phyloP scores from a whole-genome alignment of 2,113 vertebrate species.

The Haemorhous mexicanus region DNA sequence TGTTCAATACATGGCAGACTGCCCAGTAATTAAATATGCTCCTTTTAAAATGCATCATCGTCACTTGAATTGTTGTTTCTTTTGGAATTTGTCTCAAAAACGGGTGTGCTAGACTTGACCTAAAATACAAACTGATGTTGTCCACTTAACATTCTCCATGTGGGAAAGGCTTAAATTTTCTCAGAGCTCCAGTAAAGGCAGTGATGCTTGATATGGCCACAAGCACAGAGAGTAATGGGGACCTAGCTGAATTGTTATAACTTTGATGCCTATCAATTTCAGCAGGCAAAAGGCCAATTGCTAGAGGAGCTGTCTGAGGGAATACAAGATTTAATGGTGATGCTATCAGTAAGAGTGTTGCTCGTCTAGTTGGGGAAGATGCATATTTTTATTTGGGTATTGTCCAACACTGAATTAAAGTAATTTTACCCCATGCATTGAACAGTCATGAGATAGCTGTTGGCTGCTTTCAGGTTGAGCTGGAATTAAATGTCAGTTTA shows the following conservation, averaged over 20 bases:
- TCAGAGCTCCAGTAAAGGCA: not conserved
- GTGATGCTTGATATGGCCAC: not conserved
- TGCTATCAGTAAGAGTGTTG: not conserved
- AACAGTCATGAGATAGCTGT: not conserved
- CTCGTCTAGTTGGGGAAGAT: not conserved
- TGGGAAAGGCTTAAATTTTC: not conserved
- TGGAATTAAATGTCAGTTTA: not conserved
- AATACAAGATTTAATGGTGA: not conserved
- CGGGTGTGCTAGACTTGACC: not conserved
- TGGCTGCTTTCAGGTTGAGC: not conserved
- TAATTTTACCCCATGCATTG: not conserved
- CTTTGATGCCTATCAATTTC: not conserved
- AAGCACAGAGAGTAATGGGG: not conserved
- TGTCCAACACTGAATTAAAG: conserved; percentile 19
- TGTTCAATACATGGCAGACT: conserved; percentile 15
- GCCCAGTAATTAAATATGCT: not conserved
- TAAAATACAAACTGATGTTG: not conserved
- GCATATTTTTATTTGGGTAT: conserved; percentile 1
- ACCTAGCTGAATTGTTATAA: not conserved
- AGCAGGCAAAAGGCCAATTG: not conserved
- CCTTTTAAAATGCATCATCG: not conserved
- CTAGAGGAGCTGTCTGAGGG: not conserved
- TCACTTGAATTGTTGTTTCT: not conserved
- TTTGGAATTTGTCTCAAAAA: not conserved
- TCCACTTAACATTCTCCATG: not conserved